These are phyloP conservation scores for Avahi laniger DNA, from an alignment of 2,797 vertebrate genomes.

Conservation along the genomic window DNA sequence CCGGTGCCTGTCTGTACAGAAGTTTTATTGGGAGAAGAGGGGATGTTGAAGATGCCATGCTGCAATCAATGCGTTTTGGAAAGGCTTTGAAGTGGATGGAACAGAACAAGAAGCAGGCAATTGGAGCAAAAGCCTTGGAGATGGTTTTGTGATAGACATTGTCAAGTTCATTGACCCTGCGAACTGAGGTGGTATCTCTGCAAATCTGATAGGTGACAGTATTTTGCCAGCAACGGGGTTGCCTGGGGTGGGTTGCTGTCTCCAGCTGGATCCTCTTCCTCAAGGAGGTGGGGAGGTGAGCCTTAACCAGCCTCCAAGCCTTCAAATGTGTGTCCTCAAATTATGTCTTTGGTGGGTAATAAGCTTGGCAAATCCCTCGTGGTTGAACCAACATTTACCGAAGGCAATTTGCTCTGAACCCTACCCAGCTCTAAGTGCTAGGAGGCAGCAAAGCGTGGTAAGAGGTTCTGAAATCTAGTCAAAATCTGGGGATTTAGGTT, in stretches of 20 bases:
- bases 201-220: neutral
- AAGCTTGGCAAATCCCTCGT: rapidly evolving
- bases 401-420: neutral
- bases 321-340: neutral
- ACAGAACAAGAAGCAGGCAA: neutral
- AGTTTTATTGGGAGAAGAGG: neutral
- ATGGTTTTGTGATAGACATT: neutral
- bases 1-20: neutral
- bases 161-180: neutral
- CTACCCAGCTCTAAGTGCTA: neutral
- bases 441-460: neutral
- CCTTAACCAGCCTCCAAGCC: neutral
- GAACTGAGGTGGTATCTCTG: neutral
- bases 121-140: neutral
- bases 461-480: neutral
- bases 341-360: no score
- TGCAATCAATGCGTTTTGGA: no score
- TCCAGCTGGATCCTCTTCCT: neutral
- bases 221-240: neutral
- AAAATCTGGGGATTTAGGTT: neutral
- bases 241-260: neutral
- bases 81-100: neutral
- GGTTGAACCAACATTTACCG: neutral
- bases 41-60: neutral
- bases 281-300: neutral